Evolutionary conservation across 2,888 invertebrate genomes (phyloP).

Genomic region (Danaus chrysippus): DNA sequence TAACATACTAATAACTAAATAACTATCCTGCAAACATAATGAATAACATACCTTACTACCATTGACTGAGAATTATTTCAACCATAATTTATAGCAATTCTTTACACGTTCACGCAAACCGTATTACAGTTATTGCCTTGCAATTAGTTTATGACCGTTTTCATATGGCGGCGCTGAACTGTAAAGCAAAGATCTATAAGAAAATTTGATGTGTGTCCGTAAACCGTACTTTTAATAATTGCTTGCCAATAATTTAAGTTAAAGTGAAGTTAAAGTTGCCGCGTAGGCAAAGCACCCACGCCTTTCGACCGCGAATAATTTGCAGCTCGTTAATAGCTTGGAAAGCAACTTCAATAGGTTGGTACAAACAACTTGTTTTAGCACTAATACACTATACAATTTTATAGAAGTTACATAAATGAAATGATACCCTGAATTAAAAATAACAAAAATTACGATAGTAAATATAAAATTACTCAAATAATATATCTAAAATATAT

Average conservation of each 20-base stretch:
- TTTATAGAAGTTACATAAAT: too few species aligned
- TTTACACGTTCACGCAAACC: slow-evolving; percentile 15
- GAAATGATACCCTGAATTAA: too few species aligned
- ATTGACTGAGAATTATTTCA: too few species aligned
- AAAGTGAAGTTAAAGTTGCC: slow-evolving; percentile 33
- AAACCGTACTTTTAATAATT: slow-evolving; percentile 26
- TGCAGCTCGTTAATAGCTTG: slow-evolving; percentile 70
- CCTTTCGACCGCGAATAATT: slow-evolving; percentile 56
- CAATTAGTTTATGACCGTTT: neutral
- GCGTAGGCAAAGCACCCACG: slow-evolving; percentile 56
- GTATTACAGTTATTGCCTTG: slow-evolving; percentile 3
- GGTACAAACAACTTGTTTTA: slow-evolving; percentile 27
- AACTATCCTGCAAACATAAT: too few species aligned
- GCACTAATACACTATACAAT: too few species aligned
- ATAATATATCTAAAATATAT: too few species aligned
- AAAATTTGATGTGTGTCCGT: neutral
- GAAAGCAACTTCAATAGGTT: slow-evolving; percentile 33
- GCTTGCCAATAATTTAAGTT: slow-evolving; percentile 35
- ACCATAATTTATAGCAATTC: neutral
- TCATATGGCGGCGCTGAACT: neutral
- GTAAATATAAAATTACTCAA: too few species aligned
- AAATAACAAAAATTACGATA: too few species aligned
- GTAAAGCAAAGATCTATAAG: neutral
- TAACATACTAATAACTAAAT: too few species aligned
- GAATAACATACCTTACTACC: too few species aligned